These are phyloP conservation scores for Gallinago paraguaiae DNA, from an alignment of 2,113 vertebrate genomes.

Conservation along the genomic window DNA sequence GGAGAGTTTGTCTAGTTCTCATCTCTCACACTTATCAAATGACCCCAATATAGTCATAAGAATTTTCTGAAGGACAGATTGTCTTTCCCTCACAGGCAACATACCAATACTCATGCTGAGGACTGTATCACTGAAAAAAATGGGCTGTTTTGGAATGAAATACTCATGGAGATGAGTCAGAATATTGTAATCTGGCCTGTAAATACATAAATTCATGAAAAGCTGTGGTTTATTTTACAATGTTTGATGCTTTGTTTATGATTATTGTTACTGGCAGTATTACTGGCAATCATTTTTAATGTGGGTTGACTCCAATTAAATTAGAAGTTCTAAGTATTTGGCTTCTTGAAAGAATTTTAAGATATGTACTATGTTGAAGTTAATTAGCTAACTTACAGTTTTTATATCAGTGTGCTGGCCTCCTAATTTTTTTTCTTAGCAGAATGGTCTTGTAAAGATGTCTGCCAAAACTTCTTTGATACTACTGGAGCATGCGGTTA, in stretches of 20 bases:
- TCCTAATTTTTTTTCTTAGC: background rate
- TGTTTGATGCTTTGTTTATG: background rate
- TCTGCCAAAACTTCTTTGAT: background rate
- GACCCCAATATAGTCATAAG: background rate
- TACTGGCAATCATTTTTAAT: background rate
- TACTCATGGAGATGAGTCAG: background rate
- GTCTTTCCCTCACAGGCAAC: background rate
- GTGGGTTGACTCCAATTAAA: background rate
- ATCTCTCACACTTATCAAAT: background rate
- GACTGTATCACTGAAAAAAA: background rate
- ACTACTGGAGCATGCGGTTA: background rate
- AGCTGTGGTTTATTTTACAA: constrained; percentile 2
- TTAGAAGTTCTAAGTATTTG: background rate
- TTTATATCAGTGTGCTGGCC: background rate
- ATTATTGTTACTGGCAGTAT: background rate
- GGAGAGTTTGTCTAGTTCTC: background rate
- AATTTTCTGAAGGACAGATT: background rate
- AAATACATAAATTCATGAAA: background rate
- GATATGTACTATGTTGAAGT: background rate
- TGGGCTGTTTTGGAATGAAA: background rate
- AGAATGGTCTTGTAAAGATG: background rate
- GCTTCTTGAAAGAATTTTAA: background rate
- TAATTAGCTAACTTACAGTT: background rate
- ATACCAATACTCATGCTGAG: background rate
- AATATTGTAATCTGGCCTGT: background rate